These are phyloP conservation scores for Tricholaema leucomelas DNA, from an alignment of 2,113 vertebrate genomes.

Conservation along the genomic window DNA sequence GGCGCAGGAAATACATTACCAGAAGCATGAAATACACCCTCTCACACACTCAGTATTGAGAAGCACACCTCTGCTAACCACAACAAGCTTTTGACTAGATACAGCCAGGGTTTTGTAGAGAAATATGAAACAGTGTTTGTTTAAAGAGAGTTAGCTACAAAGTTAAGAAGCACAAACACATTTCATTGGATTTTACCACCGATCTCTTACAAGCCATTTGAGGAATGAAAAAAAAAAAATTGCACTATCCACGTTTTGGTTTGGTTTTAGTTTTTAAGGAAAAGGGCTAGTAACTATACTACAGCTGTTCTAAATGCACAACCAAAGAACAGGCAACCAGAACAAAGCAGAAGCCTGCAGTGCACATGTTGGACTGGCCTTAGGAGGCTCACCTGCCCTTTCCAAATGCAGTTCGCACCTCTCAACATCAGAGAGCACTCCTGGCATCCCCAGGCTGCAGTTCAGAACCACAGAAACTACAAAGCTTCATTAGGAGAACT, in stretches of 20 bases:
- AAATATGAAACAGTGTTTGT: neutral
- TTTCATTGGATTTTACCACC: neutral
- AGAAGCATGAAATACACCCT: neutral
- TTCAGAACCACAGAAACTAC: neutral
- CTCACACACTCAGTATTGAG: neutral
- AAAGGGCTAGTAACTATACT: neutral
- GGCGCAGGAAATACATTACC: neutral
- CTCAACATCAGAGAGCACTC: neutral
- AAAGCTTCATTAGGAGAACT: neutral
- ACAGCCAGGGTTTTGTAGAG: neutral
- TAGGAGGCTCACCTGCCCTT: neutral
- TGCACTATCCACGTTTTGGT: neutral
- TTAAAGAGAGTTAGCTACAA: neutral
- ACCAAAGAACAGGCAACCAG: neutral
- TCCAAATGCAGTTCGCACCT: neutral
- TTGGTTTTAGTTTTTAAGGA: neutral
- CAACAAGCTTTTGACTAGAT: conserved; percentile 7
- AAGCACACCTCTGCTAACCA: conserved; percentile 43
- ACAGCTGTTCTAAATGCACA: neutral
- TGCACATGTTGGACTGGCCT: rapidly evolving
- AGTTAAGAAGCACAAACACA: neutral
- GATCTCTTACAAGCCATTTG: neutral
- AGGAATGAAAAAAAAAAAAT: neutral
- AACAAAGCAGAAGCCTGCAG: neutral
- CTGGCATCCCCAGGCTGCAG: rapidly evolving